Evolutionary conservation across 2,888 invertebrate genomes (phyloP).

Genomic region (Adela reaumurella): DNA sequence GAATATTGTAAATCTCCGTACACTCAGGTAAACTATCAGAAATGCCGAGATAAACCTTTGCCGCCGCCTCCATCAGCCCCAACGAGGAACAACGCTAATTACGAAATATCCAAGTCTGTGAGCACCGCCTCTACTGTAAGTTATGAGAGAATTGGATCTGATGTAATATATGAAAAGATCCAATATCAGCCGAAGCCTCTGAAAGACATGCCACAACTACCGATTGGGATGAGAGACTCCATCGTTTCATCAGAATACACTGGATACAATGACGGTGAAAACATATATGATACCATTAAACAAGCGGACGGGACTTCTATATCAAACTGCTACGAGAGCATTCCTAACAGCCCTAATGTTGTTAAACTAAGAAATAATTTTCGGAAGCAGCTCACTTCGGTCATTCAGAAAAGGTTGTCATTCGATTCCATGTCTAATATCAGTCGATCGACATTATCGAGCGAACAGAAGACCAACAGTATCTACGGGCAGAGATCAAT

Average conservation of each 20-base stretch:
- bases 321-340: conserved; percentile 60
- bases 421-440: conserved; percentile 48
- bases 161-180: conserved; percentile 49
- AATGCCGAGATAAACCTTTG: neutral
- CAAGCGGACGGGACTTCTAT: conserved; percentile 44
- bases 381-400: conserved; percentile 31
- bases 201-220: conserved; percentile 36
- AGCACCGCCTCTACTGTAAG: conserved; percentile 45
- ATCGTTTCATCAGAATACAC: conserved; percentile 36
- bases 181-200: conserved; percentile 29
- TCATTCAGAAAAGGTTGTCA: conserved; percentile 38
- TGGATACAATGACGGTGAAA: conserved; percentile 49
- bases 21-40: conserved; percentile 40
- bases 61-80: conserved; percentile 3
- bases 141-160: conserved; percentile 46
- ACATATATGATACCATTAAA: conserved; percentile 63
- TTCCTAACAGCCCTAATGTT: conserved; percentile 49
- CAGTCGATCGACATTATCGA: conserved; percentile 53
- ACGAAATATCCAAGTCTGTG: conserved; percentile 38
- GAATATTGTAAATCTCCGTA: conserved; percentile 49
- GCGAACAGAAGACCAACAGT: conserved; percentile 60
- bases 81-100: conserved; percentile 30
- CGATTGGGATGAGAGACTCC: conserved; percentile 33
- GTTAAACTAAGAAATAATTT: conserved; percentile 37
- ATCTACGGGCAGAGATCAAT: conserved; percentile 55